Percentiles rank a stretch among this genome's conserved stretches.
Evolutionary conservation across 2,113 vertebrate species (phyloP).

Genomic region (Zosterops pallidus): DNA sequence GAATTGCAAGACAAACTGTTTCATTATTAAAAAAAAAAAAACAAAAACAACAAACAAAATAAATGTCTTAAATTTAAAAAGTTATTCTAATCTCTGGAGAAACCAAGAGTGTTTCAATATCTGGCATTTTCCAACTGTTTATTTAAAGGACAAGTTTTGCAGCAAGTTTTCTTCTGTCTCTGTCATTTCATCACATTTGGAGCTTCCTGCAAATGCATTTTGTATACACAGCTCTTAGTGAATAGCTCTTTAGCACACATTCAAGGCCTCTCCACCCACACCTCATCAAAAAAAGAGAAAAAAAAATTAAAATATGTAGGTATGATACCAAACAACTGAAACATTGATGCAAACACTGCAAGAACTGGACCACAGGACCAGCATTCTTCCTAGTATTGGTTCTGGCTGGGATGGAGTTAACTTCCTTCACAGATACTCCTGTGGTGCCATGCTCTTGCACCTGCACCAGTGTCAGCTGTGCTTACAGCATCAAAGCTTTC

Average conservation of each 20-base stretch:
- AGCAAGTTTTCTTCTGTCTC: background rate
- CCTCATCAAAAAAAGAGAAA: rapidly evolving
- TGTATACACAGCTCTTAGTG: background rate
- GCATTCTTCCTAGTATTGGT: background rate
- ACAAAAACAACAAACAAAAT: background rate
- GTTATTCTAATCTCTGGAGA: background rate
- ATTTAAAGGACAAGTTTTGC: constrained; percentile 17
- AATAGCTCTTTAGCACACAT: background rate
- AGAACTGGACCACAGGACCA: background rate
- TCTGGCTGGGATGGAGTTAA: background rate
- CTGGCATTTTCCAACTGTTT: constrained; percentile 17
- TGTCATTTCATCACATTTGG: background rate
- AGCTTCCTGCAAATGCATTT: background rate
- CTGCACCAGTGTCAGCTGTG: background rate
- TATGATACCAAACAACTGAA: background rate
- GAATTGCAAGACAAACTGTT: background rate
- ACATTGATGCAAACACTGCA: background rate
- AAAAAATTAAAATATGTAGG: background rate
- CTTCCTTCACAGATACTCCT: background rate
- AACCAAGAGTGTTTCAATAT: background rate
- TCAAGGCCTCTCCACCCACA: background rate
- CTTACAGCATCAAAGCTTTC: background rate
- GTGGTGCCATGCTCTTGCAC: background rate
- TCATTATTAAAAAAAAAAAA: background rate
- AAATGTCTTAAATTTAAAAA: background rate